Percentiles rank a stretch among this genome's conserved stretches.
These are phyloP conservation scores for Onychorhynchus coronatus DNA, from an alignment of 2,113 vertebrate genomes.

Conservation along the genomic window DNA sequence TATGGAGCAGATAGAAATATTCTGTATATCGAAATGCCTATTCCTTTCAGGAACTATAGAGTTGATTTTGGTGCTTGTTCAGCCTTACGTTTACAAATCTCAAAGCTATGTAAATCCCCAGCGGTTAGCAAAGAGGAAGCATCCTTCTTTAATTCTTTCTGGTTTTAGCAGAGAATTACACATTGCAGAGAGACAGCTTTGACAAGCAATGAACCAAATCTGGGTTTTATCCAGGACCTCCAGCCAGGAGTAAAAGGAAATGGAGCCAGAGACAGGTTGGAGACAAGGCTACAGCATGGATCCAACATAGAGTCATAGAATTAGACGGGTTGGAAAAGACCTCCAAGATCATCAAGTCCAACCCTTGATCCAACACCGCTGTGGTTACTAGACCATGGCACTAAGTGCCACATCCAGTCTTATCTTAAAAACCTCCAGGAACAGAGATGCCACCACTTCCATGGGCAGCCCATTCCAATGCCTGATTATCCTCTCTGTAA, in stretches of 20 bases:
- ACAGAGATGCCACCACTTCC: too few relatives aligned
- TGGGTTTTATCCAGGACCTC: background rate
- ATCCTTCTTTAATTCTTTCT: background rate
- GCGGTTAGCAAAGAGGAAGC: background rate
- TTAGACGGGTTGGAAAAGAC: too few relatives aligned
- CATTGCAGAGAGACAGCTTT: background rate
- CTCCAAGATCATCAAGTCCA: too few relatives aligned
- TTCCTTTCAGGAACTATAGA: background rate
- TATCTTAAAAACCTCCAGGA: too few relatives aligned
- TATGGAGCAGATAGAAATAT: background rate
- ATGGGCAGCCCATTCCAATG: too few relatives aligned
- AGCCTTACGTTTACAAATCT: background rate
- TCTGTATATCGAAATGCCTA: background rate
- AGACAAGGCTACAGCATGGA: background rate
- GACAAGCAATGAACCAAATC: background rate
- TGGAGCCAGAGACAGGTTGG: background rate
- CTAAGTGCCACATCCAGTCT: too few relatives aligned
- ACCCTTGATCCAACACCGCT: too few relatives aligned
- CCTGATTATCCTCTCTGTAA: too few relatives aligned
- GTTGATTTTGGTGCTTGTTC: background rate
- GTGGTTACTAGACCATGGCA: too few relatives aligned
- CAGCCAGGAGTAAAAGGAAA: background rate
- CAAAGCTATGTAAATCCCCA: background rate
- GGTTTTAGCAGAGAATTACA: background rate
- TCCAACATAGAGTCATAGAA: background rate